phyloP scores from a whole-genome alignment of 1,140 invertebrate species.

The Dryas iulia region DNA sequence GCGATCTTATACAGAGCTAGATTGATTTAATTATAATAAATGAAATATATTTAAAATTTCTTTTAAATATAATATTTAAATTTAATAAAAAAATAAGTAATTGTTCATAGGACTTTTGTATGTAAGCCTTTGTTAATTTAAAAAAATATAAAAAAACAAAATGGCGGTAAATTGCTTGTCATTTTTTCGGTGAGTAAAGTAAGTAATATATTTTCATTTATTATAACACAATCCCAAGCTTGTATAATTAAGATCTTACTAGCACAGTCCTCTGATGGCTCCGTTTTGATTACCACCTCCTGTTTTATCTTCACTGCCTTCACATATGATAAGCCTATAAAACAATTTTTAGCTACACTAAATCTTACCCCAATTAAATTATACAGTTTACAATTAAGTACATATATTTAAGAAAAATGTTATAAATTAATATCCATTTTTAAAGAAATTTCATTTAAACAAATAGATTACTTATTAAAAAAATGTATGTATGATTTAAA shows the following conservation, averaged over 20 bases:
- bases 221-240: slow-evolving; percentile 4
- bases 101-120: background rate
- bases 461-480: too few species aligned
- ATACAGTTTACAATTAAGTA: background rate
- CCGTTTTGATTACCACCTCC: slow-evolving; percentile 57
- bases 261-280: slow-evolving; percentile 47
- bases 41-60: background rate
- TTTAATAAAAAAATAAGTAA: background rate
- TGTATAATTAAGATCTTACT: slow-evolving; percentile 40
- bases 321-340: slow-evolving; percentile 48
- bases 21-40: background rate
- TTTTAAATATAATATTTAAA: background rate
- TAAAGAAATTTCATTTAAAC: too few species aligned
- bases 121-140: too few species aligned
- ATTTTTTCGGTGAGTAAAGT: too few species aligned
- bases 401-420: background rate
- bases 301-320: slow-evolving; percentile 56
- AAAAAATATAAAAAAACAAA: too few species aligned
- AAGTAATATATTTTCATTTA: background rate
- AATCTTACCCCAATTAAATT: background rate
- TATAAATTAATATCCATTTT: too few species aligned
- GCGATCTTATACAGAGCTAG: slow-evolving; percentile 1
- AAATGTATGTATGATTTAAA: too few species aligned
- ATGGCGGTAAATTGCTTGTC: background rate
- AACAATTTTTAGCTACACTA: slow-evolving; percentile 13